These are phyloP conservation scores for Trachythela sp. DNA, from an alignment of 64 coral and sea anemone genomes.

Conservation along the genomic window DNA sequence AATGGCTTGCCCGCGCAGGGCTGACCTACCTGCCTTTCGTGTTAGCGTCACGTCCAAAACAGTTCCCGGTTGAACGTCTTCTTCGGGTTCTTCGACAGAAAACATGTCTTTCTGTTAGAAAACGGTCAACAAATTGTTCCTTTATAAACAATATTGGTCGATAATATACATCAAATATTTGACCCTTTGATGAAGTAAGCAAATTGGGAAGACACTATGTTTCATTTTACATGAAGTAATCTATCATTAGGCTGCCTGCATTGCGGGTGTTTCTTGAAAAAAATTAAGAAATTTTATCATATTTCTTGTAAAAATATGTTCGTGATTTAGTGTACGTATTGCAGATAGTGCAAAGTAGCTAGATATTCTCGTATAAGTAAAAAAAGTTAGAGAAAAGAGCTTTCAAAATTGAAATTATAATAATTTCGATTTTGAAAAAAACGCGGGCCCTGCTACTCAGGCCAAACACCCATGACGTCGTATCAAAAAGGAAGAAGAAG, in stretches of 20 bases:
- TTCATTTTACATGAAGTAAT: not conserved
- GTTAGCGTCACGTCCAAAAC: not conserved
- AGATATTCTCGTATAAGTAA: not conserved
- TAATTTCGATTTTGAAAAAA: not conserved
- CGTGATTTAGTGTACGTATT: too few relatives aligned
- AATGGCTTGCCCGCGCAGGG: not conserved
- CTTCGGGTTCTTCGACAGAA: not conserved
- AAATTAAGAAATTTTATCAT: not conserved
- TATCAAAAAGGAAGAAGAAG: not conserved
- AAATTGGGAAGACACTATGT: not conserved
- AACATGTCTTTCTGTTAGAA: not conserved
- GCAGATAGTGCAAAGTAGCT: too few relatives aligned
- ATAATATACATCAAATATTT: not conserved
- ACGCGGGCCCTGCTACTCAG: not conserved
- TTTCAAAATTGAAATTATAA: not conserved
- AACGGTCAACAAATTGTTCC: not conserved
- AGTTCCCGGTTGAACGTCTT: not conserved
- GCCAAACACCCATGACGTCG: slow-evolving; percentile 8
- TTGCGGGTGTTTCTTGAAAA: not conserved
- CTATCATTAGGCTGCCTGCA: not conserved
- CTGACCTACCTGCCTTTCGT: not conserved
- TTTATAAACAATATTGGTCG: not conserved
- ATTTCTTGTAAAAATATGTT: not conserved
- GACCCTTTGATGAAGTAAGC: slow-evolving; percentile 1
- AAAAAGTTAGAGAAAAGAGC: not conserved